Evolutionary conservation across 2,888 invertebrate genomes (phyloP).

Genomic region (Platycheirus rosarum): DNA sequence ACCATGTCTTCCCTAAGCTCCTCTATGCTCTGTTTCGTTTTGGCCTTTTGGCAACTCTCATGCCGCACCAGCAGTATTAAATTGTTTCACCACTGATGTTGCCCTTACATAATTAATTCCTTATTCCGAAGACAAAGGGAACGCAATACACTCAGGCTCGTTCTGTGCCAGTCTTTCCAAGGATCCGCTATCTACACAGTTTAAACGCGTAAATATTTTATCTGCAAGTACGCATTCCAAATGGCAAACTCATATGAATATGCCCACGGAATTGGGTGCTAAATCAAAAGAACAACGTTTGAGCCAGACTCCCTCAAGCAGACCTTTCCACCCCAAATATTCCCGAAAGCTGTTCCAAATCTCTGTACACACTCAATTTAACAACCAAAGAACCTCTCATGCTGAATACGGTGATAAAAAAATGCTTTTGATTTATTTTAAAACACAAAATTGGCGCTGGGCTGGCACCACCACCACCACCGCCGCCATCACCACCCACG

Average conservation of each 20-base stretch:
- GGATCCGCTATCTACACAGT: conserved; percentile 1
- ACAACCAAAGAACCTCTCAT: conserved; percentile 16
- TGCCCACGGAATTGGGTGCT: conserved; percentile 47
- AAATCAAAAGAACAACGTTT: conserved; percentile 45
- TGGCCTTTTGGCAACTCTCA: conserved; percentile 16
- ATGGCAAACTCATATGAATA: conserved; percentile 48
- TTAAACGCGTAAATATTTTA: conserved; percentile 66
- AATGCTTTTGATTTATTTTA: conserved; percentile 17
- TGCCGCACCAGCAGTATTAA: conserved; percentile 41
- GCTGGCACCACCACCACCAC: neutral
- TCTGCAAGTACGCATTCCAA: conserved; percentile 55
- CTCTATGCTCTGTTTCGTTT: conserved; percentile 7
- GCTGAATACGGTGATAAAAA: conserved; percentile 20
- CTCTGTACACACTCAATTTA: conserved; percentile 49
- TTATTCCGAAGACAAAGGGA: conserved; percentile 33
- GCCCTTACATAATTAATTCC: conserved; percentile 67
- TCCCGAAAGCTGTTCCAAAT: conserved; percentile 16
- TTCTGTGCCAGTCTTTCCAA: neutral
- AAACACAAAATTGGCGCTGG: conserved; percentile 12
- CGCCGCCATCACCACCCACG: neutral
- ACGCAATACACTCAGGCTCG: neutral
- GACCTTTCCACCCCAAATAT: conserved; percentile 51
- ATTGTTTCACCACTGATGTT: conserved; percentile 54
- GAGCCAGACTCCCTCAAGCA: neutral
- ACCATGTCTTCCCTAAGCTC: conserved; percentile 4